Evolutionary conservation across 2,888 invertebrate species (phyloP).

Genomic region (Dione vanillae): DNA sequence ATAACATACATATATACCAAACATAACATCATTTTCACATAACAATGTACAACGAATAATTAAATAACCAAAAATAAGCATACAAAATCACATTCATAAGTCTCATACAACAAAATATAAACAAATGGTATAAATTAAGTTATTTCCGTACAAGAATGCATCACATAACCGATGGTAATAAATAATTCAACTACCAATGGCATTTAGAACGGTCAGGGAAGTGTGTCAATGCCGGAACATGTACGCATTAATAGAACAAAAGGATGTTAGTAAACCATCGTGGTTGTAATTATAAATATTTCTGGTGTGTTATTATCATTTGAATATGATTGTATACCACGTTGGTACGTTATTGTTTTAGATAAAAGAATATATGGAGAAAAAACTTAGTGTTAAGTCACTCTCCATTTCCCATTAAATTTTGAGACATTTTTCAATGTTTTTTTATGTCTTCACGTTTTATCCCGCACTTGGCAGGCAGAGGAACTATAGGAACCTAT

Average conservation of each 20-base stretch:
- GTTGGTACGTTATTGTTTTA: background rate
- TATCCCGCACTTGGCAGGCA: too few species aligned
- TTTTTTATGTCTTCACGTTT: too few species aligned
- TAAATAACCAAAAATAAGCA: background rate
- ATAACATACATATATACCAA: too few species aligned
- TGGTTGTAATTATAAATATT: background rate
- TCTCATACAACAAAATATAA: background rate
- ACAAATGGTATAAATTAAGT: slow-evolving; percentile 10
- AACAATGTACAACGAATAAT: too few species aligned
- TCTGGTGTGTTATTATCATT: slow-evolving; percentile 4
- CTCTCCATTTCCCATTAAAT: too few species aligned
- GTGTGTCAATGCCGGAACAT: slow-evolving; percentile 38
- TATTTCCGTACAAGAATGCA: slow-evolving; percentile 14
- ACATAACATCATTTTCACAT: too few species aligned
- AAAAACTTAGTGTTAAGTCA: too few species aligned
- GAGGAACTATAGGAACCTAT: too few species aligned
- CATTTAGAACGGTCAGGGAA: slow-evolving; percentile 40
- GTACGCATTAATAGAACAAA: slow-evolving; percentile 20
- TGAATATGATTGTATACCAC: background rate
- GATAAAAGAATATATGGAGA: too few species aligned
- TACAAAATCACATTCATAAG: background rate
- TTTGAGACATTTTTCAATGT: too few species aligned
- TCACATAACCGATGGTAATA: slow-evolving; percentile 7
- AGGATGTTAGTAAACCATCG: slow-evolving; percentile 18
- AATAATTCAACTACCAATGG: slow-evolving; percentile 16